Evolutionary conservation across 2,113 vertebrate genomes (phyloP), one percentile per base, ranked within the genome.

Genomic region (Muntiacus reevesi): DNA sequence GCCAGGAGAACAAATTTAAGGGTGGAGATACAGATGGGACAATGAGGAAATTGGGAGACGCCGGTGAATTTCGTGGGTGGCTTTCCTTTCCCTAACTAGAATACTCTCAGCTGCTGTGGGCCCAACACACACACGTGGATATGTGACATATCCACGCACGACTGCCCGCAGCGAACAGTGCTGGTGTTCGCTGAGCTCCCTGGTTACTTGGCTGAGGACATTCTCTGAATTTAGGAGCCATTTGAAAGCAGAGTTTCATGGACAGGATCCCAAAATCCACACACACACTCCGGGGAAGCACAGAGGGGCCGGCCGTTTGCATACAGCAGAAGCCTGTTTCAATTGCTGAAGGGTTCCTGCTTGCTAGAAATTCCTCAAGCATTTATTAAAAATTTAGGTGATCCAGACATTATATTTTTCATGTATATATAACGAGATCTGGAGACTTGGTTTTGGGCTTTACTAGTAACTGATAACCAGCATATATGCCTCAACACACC

Each of bases 301-400:
- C 47, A 30, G 23, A 81, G 50, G 55, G 36, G 15, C 92, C 52
- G 47, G 90, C 59, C 78, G 7, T 94, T 93, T 79, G 30, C 27
- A 78, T 21, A 57, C 13, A 85, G 82, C 40, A 27, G 79, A 91
- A 84, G 45, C 36, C 25, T 55, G 0, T 54, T 92, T 92, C 55
- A 74, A 8, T 17, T 55, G 67, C 93, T 84, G 91, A 52, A 81
- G 91, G 60, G 23, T 60, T 97, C 55, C 12, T 64, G 27, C n/a
- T 90, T 92, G 17, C 33, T 59, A 64, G 30, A 87, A 60, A 91
- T 92, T 90, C 60, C 28, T 89, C 19, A 5, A 83, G 16, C 13
- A 74, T 90, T 91, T 96, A 90, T 89, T 94, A 87, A 88, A 94
- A 78, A 88, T 25, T 76, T 12, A 96, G 43, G 54, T 19, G 9